These are phyloP conservation scores for Vicugna pacos DNA, from an alignment of 2,113 vertebrate species.

Conservation along the genomic window DNA sequence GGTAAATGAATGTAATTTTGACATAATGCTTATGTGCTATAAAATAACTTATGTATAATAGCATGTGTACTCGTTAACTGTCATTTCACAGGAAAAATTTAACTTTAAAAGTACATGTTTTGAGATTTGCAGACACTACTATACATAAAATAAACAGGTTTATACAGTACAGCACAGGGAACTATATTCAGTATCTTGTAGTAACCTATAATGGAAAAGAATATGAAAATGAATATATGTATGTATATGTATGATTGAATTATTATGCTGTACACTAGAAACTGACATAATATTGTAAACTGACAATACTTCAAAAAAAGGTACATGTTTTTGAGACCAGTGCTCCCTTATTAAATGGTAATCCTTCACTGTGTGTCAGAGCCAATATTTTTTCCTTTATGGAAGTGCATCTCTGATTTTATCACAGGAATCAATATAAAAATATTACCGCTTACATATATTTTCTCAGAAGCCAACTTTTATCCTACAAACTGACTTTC, in stretches of 20 bases:
- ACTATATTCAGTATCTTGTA: too few relatives aligned
- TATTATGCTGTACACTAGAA: too few relatives aligned
- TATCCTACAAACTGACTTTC: not conserved
- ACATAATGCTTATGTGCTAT: not conserved
- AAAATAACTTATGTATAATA: not conserved
- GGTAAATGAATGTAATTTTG: constrained; percentile 4
- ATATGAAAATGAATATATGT: too few relatives aligned
- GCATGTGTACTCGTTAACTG: not conserved
- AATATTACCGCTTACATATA: not conserved
- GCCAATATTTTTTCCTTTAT: not conserved
- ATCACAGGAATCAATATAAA: constrained; percentile 20
- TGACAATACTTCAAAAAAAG: not conserved
- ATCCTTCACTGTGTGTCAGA: not conserved
- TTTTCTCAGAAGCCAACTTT: constrained; percentile 42
- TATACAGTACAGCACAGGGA: too few relatives aligned
- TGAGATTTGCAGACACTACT: too few relatives aligned
- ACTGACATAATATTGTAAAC: too few relatives aligned
- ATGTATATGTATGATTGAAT: too few relatives aligned
- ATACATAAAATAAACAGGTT: too few relatives aligned
- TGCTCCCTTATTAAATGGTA: not conserved
- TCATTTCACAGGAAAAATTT: constrained; percentile 42
- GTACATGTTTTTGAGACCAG: not conserved
- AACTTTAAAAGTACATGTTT: not conserved
- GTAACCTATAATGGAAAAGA: too few relatives aligned
- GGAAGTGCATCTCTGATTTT: not conserved